These are phyloP conservation scores for Engraulis encrasicolus DNA, from an alignment of 2,113 vertebrate genomes.

Conservation along the genomic window DNA sequence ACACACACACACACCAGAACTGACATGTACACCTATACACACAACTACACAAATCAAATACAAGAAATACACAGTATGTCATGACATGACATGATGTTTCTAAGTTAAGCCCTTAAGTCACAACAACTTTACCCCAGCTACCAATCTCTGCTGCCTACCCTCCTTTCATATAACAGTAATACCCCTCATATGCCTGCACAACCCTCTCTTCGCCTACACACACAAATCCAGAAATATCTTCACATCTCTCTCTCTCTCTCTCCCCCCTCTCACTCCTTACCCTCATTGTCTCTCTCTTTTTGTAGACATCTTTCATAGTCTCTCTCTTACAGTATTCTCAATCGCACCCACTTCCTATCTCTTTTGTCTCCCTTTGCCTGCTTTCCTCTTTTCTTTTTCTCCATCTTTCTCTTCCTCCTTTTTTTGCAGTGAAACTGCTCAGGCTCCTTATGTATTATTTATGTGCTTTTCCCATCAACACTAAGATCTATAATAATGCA, in stretches of 20 bases:
- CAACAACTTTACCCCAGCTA: background rate
- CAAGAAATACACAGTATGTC: too few relatives aligned
- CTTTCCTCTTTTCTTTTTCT: too few relatives aligned
- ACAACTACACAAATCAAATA: background rate
- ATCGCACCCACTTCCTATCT: too few relatives aligned
- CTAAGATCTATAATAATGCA: background rate
- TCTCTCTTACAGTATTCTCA: too few relatives aligned
- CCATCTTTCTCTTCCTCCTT: too few relatives aligned
- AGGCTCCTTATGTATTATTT: background rate
- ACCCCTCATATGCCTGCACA: background rate
- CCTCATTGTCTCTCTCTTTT: background rate
- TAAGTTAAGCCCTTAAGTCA: slow-evolving; percentile 1
- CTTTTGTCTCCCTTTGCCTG: too few relatives aligned
- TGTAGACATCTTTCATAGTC: background rate
- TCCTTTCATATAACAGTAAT: background rate
- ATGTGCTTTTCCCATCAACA: background rate
- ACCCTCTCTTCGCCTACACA: background rate
- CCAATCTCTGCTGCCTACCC: background rate
- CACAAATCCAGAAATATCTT: background rate
- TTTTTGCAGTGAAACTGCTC: background rate
- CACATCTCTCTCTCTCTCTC: slow-evolving; percentile 13
- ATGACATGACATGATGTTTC: background rate
- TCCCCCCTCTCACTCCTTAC: background rate
- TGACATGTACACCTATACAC: background rate
- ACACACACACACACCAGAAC: background rate